A percentile compares a stretch with the other conserved stretches of the same genome.
These are phyloP conservation scores for Masnerella sp. DNA, from an alignment of 2,888 invertebrate species.

Conservation along the genomic window DNA sequence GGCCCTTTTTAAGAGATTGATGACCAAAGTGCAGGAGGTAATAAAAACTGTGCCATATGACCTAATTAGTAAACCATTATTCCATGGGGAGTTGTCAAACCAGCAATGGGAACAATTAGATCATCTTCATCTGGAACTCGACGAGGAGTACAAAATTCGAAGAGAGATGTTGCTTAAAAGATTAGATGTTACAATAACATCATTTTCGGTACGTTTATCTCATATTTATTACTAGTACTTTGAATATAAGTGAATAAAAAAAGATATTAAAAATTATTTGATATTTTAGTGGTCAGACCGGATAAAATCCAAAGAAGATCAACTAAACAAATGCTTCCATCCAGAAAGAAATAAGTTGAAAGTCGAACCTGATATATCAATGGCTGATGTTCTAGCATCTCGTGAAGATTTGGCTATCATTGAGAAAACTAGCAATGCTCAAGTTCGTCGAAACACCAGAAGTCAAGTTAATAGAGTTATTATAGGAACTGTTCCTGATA, in stretches of 20 bases:
- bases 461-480: slow-evolving; percentile 92
- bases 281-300: slow-evolving; percentile 88
- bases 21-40: slow-evolving; percentile 83
- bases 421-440: slow-evolving; percentile 94
- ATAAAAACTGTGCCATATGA: slow-evolving; percentile 81
- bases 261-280: slow-evolving; percentile 19
- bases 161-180: slow-evolving; percentile 93
- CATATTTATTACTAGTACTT: too few relatives aligned
- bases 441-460: slow-evolving; percentile 90
- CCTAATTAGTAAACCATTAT: slow-evolving; percentile 87
- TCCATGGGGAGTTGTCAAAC: slow-evolving; percentile 84
- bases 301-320: slow-evolving; percentile 85
- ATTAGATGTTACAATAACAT: slow-evolving; percentile 96
- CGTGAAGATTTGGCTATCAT: slow-evolving; percentile 90
- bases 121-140: slow-evolving; percentile 84
- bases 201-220: slow-evolving; percentile 87
- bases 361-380: slow-evolving; percentile 82
- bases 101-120: slow-evolving; percentile 91
- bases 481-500: slow-evolving; percentile 94
- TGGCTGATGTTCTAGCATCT: slow-evolving; percentile 91
- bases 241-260: too few relatives aligned
- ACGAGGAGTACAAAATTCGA: slow-evolving; percentile 89
- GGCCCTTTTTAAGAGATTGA: slow-evolving; percentile 88
- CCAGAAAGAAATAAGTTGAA: slow-evolving; percentile 78
- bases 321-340: slow-evolving; percentile 82